A percentile compares a stretch with the other conserved stretches of the same genome.
Conservation (phyloP, 2,113 vertebrate species). For the Carollia perspicillata region DNA sequence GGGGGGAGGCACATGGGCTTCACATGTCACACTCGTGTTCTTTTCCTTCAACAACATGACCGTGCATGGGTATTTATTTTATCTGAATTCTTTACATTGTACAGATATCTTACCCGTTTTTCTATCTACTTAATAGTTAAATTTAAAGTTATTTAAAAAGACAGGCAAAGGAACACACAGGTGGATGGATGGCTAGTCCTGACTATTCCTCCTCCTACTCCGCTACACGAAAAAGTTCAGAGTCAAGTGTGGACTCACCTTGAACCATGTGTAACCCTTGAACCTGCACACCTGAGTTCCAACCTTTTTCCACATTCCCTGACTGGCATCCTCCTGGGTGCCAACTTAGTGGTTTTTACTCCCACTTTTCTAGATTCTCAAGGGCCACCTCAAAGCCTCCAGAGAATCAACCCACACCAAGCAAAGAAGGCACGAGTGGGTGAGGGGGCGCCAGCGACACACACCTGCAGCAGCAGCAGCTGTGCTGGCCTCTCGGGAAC, state of each 20-base stretch:
- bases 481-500: slow-evolving; percentile 96
- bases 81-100: background rate
- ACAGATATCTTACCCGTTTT: background rate
- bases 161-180: background rate
- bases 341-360: background rate
- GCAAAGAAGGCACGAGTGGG: background rate
- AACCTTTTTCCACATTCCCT: rapidly evolving
- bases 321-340: background rate
- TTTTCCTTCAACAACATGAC: background rate
- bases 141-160: background rate
- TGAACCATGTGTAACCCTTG: background rate
- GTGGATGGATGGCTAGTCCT: background rate
- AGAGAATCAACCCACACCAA: background rate
- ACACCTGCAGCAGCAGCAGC: slow-evolving; percentile 94
- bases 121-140: background rate
- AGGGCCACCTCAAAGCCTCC: background rate
- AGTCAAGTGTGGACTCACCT: background rate
- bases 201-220: background rate
- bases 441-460: background rate
- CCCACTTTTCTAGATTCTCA: background rate
- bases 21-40: too few relatives aligned
- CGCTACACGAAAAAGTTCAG: background rate
- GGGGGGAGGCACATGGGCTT: background rate
- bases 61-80: rapidly evolving
- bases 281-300: background rate